Base-by-base conservation (phyloP, 2,113 vertebrate genomes). In the Oncorhynchus mykiss region DNA sequence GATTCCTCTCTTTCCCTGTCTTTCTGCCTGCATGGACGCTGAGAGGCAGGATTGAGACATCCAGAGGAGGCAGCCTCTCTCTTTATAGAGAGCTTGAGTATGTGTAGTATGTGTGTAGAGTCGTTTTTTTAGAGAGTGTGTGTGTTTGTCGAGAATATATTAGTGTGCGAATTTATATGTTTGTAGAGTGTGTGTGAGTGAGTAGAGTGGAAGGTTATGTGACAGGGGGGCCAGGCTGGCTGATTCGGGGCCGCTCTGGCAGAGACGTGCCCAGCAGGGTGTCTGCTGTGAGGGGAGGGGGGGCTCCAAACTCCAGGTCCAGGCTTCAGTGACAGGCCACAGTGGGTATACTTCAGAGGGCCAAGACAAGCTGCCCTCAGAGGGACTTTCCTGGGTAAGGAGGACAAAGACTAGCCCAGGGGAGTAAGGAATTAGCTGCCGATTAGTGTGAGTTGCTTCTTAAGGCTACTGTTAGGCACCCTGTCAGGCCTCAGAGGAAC, bases 221-320 rank as follows among this genome's bases (percentile, higher is more conserved):
- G 54, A 60, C n/a, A 72, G 25, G 49, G 70, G 70, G 77, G 85
- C 85, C 85, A 82, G 74, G 75, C 67, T 83, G 66, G 80, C 67
- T 70, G 74, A 84, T 90, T 81, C 76, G 67, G 86, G 90, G 87
- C 84, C 73, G 80, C 68, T 85, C 49, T 82, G 24, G 1, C 24
- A 71, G 88, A 86, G 81, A 85, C 92, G 91, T 90, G 93, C 90
- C 91, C 94, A 95, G 92, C 90, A 91, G 89, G 90, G 76, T 87
- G 75, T 88, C 90, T 87, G 91, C 87, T 90, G 90, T 92, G 90
- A 92, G 86, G 90, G 87, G 39, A 9, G 95, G 92, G 31, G 31
- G 5, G 95, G 88, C 80, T 87, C 81, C 79, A 91, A 89, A 92
- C 93, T 96, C 92, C 95, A 89, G 93, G 94, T 94, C 91, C 67